A percentile compares a stretch with the other conserved stretches of the same genome.
Conservation (phyloP, 2,113 vertebrate species). For the Neolamprologus brichardi region DNA sequence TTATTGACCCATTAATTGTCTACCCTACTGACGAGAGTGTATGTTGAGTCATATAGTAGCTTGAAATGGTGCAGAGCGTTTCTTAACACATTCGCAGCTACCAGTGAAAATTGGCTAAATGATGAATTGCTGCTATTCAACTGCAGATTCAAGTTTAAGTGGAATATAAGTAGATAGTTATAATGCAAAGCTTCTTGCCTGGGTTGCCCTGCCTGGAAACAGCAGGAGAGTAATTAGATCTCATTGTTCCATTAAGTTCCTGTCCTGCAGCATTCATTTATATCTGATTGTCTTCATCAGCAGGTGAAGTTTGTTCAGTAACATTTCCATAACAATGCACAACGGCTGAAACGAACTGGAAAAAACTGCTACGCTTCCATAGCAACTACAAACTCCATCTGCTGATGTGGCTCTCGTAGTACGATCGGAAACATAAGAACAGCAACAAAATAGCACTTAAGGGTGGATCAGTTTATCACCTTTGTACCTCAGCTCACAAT, state of each 20-base stretch:
- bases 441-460: not conserved
- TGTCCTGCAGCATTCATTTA: not conserved
- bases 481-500: not conserved
- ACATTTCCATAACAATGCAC: not conserved
- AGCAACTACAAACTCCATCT: not conserved
- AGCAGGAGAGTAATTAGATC: not conserved
- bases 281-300: not conserved
- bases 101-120: not conserved
- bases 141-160: not conserved
- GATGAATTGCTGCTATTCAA: not conserved
- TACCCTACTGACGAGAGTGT: not conserved
- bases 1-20: conserved; percentile 20
- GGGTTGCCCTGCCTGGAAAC: not conserved
- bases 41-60: conserved; percentile 46
- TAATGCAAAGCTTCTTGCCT: not conserved
- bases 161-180: not conserved
- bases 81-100: not conserved
- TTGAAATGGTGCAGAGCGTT: not conserved
- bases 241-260: not conserved
- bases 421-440: not conserved
- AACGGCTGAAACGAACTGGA: rapidly evolving
- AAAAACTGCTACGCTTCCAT: not conserved
- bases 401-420: not conserved
- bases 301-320: not conserved
- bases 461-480: not conserved